phyloP scores from a whole-genome alignment of 1,140 invertebrate genomes.

The Hycleus cichorii region DNA sequence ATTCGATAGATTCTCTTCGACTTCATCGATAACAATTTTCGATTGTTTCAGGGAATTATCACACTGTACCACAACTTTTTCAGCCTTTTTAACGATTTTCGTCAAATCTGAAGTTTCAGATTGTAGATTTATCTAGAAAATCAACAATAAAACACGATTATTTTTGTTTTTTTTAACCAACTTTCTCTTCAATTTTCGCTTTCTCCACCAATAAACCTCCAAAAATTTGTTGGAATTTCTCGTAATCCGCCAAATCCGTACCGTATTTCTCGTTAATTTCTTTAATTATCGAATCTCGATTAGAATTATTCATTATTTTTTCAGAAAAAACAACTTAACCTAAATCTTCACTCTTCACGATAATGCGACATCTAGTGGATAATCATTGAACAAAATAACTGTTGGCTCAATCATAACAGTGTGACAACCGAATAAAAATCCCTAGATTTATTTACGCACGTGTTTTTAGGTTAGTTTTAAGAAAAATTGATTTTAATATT shows the following conservation, averaged over 20 bases:
- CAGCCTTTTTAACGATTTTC: constrained; percentile 51
- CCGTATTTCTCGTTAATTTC: constrained; percentile 46
- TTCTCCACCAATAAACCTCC: constrained; percentile 39
- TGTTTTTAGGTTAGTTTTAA: too few species aligned
- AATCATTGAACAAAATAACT: too few species aligned
- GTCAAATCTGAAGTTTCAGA: constrained; percentile 47
- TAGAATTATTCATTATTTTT: too few species aligned
- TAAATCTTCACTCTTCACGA: too few species aligned
- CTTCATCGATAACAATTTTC: constrained; percentile 44
- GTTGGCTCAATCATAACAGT: too few species aligned
- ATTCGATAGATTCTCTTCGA: constrained; percentile 45
- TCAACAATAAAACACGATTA: constrained; percentile 8
- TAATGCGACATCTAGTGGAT: too few species aligned
- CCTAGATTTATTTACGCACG: too few species aligned
- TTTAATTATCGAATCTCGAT: constrained; percentile 28
- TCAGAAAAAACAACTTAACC: too few species aligned
- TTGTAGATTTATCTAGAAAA: constrained; percentile 51
- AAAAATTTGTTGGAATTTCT: constrained; percentile 38
- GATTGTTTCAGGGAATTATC: constrained; percentile 13
- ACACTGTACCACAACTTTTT: constrained; percentile 40
- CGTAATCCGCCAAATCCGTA: constrained; percentile 40
- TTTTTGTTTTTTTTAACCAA: constrained; percentile 29
- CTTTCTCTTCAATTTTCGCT: constrained; percentile 47
- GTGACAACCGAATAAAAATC: too few species aligned
- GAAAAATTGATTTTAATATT: neutral